A percentile compares a stretch with the other conserved stretches of the same genome.
phyloP scores from a whole-genome alignment of 1,140 invertebrate genomes.

The Micrasema longulum region DNA sequence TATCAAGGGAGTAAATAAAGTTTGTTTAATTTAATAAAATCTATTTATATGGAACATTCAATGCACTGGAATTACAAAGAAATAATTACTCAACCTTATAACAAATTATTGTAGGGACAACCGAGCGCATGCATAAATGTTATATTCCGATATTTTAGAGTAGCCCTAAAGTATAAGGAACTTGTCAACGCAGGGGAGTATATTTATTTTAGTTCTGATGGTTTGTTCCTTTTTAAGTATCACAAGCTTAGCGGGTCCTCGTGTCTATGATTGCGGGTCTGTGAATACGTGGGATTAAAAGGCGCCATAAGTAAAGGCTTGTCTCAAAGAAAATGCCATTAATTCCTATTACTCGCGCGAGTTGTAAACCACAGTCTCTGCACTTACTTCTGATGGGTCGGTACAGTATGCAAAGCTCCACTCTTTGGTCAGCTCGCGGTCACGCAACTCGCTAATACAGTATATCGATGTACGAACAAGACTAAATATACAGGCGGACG shows the following conservation, averaged over 20 bases:
- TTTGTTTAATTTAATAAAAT: not conserved
- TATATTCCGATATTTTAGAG: too few relatives aligned
- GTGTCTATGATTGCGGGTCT: not conserved
- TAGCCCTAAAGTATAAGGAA: too few relatives aligned
- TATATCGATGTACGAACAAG: not conserved
- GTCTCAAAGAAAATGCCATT: constrained; percentile 17
- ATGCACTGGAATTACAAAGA: constrained; percentile 5
- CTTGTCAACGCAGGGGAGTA: too few relatives aligned
- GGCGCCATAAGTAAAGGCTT: constrained; percentile 26
- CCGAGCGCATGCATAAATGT: too few relatives aligned
- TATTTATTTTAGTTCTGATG: too few relatives aligned
- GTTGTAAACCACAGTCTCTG: constrained; percentile 1
- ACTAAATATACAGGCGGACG: not conserved
- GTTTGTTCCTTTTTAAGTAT: too few relatives aligned
- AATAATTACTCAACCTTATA: not conserved
- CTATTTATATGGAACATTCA: not conserved
- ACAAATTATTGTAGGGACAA: constrained; percentile 23
- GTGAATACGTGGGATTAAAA: constrained; percentile 19
- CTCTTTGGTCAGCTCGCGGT: constrained; percentile 22
- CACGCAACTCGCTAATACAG: constrained; percentile 26
- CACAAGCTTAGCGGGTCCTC: too few relatives aligned
- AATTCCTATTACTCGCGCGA: not conserved
- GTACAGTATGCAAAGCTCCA: constrained; percentile 20
- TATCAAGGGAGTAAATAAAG: not conserved
- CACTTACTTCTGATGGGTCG: constrained; percentile 3